These are phyloP conservation scores for Basileuterus tristriatus DNA, from an alignment of 2,797 vertebrate genomes.

Conservation along the genomic window DNA sequence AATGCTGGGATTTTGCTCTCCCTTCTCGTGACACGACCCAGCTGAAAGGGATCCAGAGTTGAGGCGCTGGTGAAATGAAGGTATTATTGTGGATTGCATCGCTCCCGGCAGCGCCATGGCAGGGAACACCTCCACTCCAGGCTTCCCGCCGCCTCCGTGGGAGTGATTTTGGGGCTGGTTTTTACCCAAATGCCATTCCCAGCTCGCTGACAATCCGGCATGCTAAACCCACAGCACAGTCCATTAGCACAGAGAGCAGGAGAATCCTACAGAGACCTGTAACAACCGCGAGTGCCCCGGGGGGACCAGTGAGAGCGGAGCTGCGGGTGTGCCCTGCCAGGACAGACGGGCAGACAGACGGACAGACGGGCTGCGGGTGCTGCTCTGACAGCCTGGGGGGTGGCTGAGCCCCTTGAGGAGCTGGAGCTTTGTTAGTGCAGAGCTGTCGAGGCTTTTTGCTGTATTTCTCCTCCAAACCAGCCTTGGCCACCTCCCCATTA, in stretches of 20 bases:
- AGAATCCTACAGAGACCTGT: neutral
- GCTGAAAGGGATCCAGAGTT: neutral
- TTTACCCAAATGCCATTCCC: neutral
- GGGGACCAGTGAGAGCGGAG: neutral
- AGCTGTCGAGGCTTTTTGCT: neutral
- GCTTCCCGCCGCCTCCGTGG: neutral
- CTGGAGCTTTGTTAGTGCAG: neutral
- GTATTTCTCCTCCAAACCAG: neutral
- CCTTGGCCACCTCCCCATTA: neutral
- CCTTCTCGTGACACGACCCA: neutral
- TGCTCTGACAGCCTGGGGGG: neutral
- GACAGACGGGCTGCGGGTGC: neutral
- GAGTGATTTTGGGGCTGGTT: neutral
- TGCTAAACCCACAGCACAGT: neutral
- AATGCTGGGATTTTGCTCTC: neutral
- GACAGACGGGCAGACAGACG: neutral
- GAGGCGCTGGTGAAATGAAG: neutral
- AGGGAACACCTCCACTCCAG: neutral
- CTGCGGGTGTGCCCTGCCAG: neutral
- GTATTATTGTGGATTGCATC: neutral
- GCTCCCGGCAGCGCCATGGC: neutral
- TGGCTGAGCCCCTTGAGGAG: neutral
- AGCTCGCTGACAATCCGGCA: neutral
- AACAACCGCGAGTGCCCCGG: neutral
- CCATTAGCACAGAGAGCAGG: neutral